A percentile compares a stretch with the other conserved stretches of the same genome.
Conservation (phyloP, 2,888 invertebrate genomes). For the Synanthedon andrenaeformis region DNA sequence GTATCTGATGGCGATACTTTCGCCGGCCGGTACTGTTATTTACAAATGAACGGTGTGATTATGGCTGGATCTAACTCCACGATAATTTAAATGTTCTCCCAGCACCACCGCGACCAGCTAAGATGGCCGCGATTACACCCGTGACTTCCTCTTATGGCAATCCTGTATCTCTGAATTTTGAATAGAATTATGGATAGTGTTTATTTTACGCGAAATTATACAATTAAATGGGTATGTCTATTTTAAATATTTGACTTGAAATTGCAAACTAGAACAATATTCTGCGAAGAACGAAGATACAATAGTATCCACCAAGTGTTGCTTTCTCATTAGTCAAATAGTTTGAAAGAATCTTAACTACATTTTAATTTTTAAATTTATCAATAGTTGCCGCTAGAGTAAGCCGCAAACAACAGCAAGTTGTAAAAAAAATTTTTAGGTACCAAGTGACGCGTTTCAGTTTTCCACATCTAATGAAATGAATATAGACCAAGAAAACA, state of each 20-base stretch:
- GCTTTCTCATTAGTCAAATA: too few relatives aligned
- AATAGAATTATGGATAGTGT: constrained; percentile 48
- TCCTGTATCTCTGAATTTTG: constrained; percentile 48
- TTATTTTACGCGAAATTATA: constrained; percentile 1
- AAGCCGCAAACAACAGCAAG: too few relatives aligned
- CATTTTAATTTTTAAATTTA: too few relatives aligned
- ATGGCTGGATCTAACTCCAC: constrained; percentile 60
- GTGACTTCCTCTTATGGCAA: constrained; percentile 58
- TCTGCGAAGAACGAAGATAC: too few relatives aligned
- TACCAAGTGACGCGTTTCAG: too few relatives aligned
- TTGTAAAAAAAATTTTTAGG: too few relatives aligned
- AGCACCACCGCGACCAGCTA: constrained; percentile 34
- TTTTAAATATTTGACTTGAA: not conserved
- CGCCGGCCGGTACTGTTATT: constrained; percentile 55
- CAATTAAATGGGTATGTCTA: constrained; percentile 1
- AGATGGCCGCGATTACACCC: constrained; percentile 56
- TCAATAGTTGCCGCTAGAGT: too few relatives aligned
- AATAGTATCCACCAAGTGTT: too few relatives aligned
- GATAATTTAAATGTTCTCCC: constrained; percentile 68
- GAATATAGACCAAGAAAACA: too few relatives aligned
- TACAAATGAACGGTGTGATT: constrained; percentile 68
- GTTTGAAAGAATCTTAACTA: too few relatives aligned
- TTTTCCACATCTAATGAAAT: too few relatives aligned
- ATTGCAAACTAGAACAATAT: too few relatives aligned
- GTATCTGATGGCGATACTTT: constrained; percentile 67